Base-by-base conservation (phyloP, 2,113 vertebrate genomes). In the Clarias gariepinus region DNA sequence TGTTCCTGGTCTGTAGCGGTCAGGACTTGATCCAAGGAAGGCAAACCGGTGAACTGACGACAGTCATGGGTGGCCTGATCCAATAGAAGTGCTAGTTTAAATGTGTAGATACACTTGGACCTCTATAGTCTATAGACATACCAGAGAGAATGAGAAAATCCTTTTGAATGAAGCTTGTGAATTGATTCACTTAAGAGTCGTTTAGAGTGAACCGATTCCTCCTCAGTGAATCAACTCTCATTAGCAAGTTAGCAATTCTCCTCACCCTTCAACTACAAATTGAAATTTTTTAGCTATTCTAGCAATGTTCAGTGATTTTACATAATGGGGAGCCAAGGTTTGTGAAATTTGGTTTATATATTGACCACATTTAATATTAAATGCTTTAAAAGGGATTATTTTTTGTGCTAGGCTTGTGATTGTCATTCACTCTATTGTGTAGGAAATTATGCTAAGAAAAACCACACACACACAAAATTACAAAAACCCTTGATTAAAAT, bases 251-350 rank as follows among this genome's bases (percentile, higher is more conserved):
- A 36, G 78, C 33, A 2, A 4, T 15, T 4, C 11, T 41, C 18
- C 4, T 41, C 33, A 12, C 53, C 18, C 6, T 28, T 57, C 9
- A 60, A 60, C 2, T 60, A 12, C 2, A 36, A 3, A 41, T 21
- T 8, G 36, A 82, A 81, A 3, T 23, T 15, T 47, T 63, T 33
- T 36, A 28, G 2, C 10, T 60, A 21, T 81, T 60, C 3, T 4
- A 3, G 9, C 25, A 10, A 1, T 69, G 1, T 30, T 80, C n/a
- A 33, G 30, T 36, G 16, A 18, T 19, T 3, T n/a, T 19, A 23
- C 33, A 30, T 78, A 11, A 85, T 85, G 84, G 84, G 47, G 12
- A 85, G 41, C 18, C 78, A 86, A 28, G 78, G 85, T 86, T 33
- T 0, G 77, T 41, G 57, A 36, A 0, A 36, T 16, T 33, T 58